Evolutionary conservation across 2,113 vertebrate species (phyloP).

Genomic region (Reinhardtius hippoglossoides): DNA sequence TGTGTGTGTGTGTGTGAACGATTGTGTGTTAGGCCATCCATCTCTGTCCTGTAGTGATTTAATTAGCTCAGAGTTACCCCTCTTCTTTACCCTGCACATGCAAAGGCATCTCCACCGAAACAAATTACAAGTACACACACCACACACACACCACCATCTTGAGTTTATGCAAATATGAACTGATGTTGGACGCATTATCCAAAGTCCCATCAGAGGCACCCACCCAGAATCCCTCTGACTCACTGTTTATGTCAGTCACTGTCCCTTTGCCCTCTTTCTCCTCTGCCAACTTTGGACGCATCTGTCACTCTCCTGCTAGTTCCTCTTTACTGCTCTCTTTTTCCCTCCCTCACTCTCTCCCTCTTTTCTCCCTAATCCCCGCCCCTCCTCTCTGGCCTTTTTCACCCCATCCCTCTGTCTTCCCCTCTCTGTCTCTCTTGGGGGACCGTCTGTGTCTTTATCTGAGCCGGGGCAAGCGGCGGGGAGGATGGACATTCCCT

Average conservation of each 20-base stretch:
- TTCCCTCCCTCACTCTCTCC: neutral
- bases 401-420: constrained; percentile 60
- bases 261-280: constrained; percentile 67
- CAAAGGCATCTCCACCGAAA: constrained; percentile 51
- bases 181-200: constrained; percentile 37
- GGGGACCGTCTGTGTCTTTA: constrained; percentile 72
- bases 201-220: constrained; percentile 52
- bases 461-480: constrained; percentile 57
- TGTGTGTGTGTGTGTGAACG: constrained; percentile 20
- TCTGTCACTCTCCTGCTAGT: constrained; percentile 69
- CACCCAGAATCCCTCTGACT: constrained; percentile 53
- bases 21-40: constrained; percentile 61
- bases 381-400: constrained; percentile 64
- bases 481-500: constrained; percentile 67
- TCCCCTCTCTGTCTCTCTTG: constrained; percentile 43
- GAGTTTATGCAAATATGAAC: constrained; percentile 62
- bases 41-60: constrained; percentile 73
- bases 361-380: constrained; percentile 10
- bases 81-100: constrained; percentile 38
- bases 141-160: constrained; percentile 35
- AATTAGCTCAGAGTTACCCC: constrained; percentile 66
- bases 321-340: constrained; percentile 33
- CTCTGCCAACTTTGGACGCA: constrained; percentile 60
- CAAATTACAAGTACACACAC: constrained; percentile 25
- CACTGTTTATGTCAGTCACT: constrained; percentile 58